Percentiles rank a stretch among this genome's conserved stretches.
phyloP scores from a whole-genome alignment of 2,113 vertebrate genomes.

The Hippocampus guttulatus region DNA sequence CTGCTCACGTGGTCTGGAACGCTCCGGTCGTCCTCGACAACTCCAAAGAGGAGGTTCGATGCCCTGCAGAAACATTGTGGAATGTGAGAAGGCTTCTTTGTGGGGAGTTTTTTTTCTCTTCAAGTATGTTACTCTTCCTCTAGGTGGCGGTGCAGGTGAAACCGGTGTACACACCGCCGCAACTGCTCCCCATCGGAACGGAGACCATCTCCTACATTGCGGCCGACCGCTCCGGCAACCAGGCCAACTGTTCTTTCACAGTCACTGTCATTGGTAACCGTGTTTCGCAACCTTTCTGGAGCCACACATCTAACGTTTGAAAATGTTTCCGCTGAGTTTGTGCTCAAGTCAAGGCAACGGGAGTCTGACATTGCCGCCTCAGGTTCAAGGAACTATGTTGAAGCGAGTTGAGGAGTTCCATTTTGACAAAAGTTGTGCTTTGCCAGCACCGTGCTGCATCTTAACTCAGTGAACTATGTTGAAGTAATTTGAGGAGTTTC shows the following conservation, averaged over 20 bases:
- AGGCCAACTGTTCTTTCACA: constrained; percentile 87
- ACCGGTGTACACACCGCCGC: constrained; percentile 85
- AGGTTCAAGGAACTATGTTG: too few species aligned
- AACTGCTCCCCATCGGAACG: constrained; percentile 85
- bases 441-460: too few species aligned
- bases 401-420: too few species aligned
- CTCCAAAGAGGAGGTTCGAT: constrained; percentile 83
- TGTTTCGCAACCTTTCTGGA: neutral
- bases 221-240: constrained; percentile 79
- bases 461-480: too few species aligned
- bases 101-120: neutral
- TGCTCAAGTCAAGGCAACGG: too few species aligned
- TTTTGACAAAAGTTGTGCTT: too few species aligned
- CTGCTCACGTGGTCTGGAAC: constrained; percentile 83
- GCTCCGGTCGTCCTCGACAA: constrained; percentile 82
- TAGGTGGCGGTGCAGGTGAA: constrained; percentile 84
- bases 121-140: constrained; percentile 9
- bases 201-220: constrained; percentile 84
- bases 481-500: too few species aligned
- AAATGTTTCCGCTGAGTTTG: too few species aligned
- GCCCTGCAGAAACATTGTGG: neutral
- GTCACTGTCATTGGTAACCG: constrained; percentile 85
- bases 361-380: too few species aligned
- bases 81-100: neutral
- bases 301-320: neutral